A percentile compares a stretch with the other conserved stretches of the same genome.
These are phyloP conservation scores for Danio albolineatus DNA, from an alignment of 2,797 vertebrate genomes.

Conservation along the genomic window DNA sequence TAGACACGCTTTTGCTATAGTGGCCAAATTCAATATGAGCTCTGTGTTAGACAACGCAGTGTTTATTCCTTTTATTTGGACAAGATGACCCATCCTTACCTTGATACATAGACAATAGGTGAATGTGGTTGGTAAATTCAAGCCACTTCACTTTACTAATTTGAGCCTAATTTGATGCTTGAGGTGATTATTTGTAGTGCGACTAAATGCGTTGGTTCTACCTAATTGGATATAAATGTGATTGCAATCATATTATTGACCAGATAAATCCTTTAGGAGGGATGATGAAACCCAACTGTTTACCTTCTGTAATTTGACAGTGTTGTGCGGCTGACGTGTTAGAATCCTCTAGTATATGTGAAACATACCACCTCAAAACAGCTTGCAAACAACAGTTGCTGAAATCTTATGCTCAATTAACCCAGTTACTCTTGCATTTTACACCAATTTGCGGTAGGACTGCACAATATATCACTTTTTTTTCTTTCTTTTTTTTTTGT, in stretches of 20 bases:
- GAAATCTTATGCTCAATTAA: constrained; percentile 15
- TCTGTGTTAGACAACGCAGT: constrained; percentile 11
- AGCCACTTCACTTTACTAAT: neutral
- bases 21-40: neutral
- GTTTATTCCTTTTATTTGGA: neutral
- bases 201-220: neutral
- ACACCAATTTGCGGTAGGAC: neutral
- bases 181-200: neutral
- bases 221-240: neutral
- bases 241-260: neutral
- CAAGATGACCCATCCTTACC: neutral
- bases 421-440: neutral
- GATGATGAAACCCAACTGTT: neutral
- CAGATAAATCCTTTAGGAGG: neutral
- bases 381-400: neutral
- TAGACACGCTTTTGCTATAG: neutral
- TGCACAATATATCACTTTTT: too few relatives aligned
- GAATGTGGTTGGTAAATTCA: neutral
- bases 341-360: neutral
- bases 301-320: neutral
- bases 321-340: neutral
- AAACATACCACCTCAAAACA: neutral
- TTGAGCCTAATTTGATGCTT: neutral
- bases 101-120: neutral
- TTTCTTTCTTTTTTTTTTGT: too few relatives aligned